Percentiles rank a stretch among this genome's conserved stretches.
phyloP scores from a whole-genome alignment of 53 echinoderm and acorn worm species.

The Echinometra lucunter region DNA sequence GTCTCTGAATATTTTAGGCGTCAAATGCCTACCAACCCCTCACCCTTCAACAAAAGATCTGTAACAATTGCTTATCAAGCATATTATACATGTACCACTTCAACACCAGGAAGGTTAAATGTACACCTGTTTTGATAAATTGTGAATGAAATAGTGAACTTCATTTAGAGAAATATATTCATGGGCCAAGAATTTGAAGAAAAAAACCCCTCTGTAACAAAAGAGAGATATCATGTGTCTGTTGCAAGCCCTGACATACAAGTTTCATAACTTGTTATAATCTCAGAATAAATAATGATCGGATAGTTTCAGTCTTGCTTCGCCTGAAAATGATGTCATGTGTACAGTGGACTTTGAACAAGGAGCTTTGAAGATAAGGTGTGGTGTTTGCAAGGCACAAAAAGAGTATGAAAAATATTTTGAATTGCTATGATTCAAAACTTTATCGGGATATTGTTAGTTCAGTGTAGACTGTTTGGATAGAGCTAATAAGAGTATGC shows the following conservation, averaged over 20 bases:
- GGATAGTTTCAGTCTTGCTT: conserved; percentile 34
- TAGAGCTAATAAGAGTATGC: not conserved
- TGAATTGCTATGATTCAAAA: not conserved
- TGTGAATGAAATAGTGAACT: not conserved
- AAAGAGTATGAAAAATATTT: not conserved
- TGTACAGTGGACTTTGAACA: not conserved
- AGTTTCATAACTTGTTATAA: conserved; percentile 17
- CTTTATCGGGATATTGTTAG: not conserved
- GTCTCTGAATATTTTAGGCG: not conserved
- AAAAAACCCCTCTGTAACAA: not conserved
- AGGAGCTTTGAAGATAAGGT: not conserved
- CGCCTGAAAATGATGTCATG: not conserved
- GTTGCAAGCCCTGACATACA: not conserved
- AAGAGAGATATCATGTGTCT: not conserved
- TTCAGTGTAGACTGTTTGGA: not conserved
- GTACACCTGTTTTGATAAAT: not conserved
- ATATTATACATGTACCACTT: too few relatives aligned
- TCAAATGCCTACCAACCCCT: not conserved
- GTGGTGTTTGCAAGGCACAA: conserved; percentile 1
- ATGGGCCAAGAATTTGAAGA: not conserved
- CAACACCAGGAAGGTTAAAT: not conserved
- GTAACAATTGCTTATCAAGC: too few relatives aligned
- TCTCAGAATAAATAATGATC: conserved; percentile 5
- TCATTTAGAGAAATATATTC: not conserved
- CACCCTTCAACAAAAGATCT: too few relatives aligned